These are phyloP conservation scores for Plusia festucae DNA, from an alignment of 2,888 invertebrate genomes.

Conservation along the genomic window DNA sequence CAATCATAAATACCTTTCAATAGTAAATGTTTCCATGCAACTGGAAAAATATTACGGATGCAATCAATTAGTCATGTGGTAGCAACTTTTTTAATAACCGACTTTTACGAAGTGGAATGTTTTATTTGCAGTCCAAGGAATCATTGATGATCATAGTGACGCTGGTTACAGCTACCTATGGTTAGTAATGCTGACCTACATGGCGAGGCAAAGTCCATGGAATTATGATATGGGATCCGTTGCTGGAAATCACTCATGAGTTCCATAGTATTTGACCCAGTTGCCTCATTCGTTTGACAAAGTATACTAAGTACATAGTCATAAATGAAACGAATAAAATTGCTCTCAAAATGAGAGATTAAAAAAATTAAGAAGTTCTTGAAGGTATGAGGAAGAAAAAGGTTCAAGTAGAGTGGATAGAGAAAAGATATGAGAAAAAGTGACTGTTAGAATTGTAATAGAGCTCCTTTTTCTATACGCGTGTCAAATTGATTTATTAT, in stretches of 20 bases:
- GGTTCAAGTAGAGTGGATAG: too few relatives aligned
- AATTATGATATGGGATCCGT: neutral
- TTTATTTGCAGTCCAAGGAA: constrained; percentile 5
- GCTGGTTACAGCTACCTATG: neutral
- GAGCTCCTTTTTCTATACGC: too few relatives aligned
- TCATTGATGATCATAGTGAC: constrained; percentile 38
- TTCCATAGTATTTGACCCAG: constrained; percentile 13
- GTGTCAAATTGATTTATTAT: neutral
- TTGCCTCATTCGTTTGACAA: neutral
- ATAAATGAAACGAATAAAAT: too few relatives aligned
- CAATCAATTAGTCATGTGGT: constrained; percentile 29
- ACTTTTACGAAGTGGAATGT: constrained; percentile 25
- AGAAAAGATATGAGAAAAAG: too few relatives aligned
- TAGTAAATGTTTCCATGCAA: constrained; percentile 26
- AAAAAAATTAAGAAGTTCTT: too few relatives aligned
- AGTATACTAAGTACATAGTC: too few relatives aligned
- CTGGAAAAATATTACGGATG: constrained; percentile 26
- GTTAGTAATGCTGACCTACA: constrained; percentile 11
- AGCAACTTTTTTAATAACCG: constrained; percentile 8
- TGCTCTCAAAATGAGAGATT: too few relatives aligned
- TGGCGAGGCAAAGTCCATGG: constrained; percentile 33
- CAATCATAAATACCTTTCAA: constrained; percentile 5
- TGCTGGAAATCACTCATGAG: constrained; percentile 22
- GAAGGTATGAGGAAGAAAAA: too few relatives aligned
- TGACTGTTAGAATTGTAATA: too few relatives aligned